Percentiles rank a stretch among this genome's conserved stretches.
Evolutionary conservation across 2,888 invertebrate genomes (phyloP).

Genomic region (Oligia strigilis): DNA sequence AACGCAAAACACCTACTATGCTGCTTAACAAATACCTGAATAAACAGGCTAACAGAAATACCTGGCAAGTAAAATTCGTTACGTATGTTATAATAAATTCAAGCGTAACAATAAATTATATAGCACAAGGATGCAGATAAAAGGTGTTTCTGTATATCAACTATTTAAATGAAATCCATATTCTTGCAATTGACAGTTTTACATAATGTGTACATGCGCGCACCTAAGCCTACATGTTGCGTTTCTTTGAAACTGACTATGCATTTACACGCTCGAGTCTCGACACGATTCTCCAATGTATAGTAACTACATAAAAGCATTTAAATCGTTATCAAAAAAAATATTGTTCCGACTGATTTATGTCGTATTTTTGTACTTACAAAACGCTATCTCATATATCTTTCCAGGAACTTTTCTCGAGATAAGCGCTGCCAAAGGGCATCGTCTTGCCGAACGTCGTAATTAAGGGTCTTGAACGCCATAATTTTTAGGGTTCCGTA

Average conservation of each 20-base stretch:
- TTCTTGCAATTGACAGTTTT: slow-evolving; percentile 34
- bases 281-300: slow-evolving; percentile 17
- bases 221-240: slow-evolving; percentile 19
- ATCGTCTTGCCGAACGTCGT: slow-evolving; percentile 72
- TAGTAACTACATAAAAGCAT: slow-evolving; percentile 14
- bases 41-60: slow-evolving; percentile 52
- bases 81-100: slow-evolving; percentile 44
- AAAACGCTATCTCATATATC: slow-evolving; percentile 70
- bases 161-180: slow-evolving; percentile 38
- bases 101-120: slow-evolving; percentile 20
- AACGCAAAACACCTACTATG: slow-evolving; percentile 69
- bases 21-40: slow-evolving; percentile 60
- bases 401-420: slow-evolving; percentile 72
- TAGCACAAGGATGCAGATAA: slow-evolving; percentile 23
- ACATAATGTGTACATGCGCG: slow-evolving; percentile 16
- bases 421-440: slow-evolving; percentile 71
- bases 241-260: slow-evolving; percentile 33
- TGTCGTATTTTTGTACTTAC: slow-evolving; percentile 56
- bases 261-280: slow-evolving; percentile 19
- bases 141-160: slow-evolving; percentile 33
- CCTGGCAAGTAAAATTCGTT: slow-evolving; percentile 35
- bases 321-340: slow-evolving; percentile 37
- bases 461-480: slow-evolving; percentile 75
- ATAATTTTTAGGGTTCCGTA: slow-evolving; percentile 66
- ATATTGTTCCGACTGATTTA: slow-evolving; percentile 52